These are phyloP conservation scores for Dryobotodes eremita DNA, from an alignment of 2,888 invertebrate species.

Conservation along the genomic window DNA sequence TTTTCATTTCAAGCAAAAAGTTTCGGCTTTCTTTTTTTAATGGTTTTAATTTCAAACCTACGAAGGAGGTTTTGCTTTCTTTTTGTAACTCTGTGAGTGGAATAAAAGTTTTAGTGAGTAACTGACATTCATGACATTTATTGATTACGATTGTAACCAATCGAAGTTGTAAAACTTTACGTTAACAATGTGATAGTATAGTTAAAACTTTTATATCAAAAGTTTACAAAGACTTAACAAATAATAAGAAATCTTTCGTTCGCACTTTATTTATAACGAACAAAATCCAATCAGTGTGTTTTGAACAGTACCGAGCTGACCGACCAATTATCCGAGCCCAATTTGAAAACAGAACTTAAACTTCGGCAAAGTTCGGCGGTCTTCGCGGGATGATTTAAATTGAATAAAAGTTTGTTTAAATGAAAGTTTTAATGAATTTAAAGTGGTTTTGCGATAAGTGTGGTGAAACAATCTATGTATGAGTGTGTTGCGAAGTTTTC, in stretches of 20 bases:
- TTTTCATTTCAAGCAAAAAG: conserved; percentile 9
- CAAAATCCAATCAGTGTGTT: conserved; percentile 53
- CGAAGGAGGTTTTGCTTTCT: conserved; percentile 12
- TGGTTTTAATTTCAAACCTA: background rate
- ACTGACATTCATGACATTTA: conserved; percentile 21
- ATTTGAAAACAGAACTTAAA: conserved; percentile 59
- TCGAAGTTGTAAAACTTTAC: conserved; percentile 21
- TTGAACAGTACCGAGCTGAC: conserved; percentile 35
- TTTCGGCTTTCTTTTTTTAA: conserved; percentile 2
- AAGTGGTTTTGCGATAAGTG: conserved; percentile 44
- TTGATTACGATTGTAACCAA: conserved; percentile 10
- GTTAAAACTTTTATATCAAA: conserved; percentile 26
- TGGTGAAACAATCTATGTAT: conserved; percentile 22
- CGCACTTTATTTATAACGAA: conserved; percentile 39
- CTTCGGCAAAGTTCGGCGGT: conserved; percentile 52
- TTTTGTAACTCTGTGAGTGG: conserved; percentile 21
- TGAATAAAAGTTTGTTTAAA: conserved; percentile 49
- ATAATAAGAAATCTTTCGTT: conserved; percentile 38
- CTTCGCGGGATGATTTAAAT: conserved; percentile 48
- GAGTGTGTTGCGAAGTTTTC: conserved; percentile 28
- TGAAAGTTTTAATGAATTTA: conserved; percentile 47
- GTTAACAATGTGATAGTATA: conserved; percentile 7
- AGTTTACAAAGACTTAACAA: conserved; percentile 30
- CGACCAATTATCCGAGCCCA: conserved; percentile 59
- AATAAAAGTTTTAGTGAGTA: conserved; percentile 30